Conservation (phyloP, 1,140 invertebrate genomes). For the Triops longicaudatus region DNA sequence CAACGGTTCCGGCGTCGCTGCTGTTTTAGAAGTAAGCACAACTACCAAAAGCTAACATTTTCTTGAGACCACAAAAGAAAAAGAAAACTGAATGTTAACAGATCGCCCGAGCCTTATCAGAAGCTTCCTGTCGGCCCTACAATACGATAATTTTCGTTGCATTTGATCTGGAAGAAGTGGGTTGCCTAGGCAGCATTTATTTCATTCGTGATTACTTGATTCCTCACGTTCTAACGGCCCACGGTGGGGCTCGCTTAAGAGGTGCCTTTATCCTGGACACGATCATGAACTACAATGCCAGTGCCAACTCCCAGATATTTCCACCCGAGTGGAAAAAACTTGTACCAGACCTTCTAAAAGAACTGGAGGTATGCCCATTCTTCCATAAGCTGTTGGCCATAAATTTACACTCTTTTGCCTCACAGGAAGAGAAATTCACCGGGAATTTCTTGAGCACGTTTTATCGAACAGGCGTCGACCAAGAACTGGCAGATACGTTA, state of each 20-base stretch:
- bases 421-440: conserved; percentile 26
- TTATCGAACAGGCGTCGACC: conserved; percentile 27
- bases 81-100: background rate
- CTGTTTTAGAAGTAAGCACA: conserved; percentile 39
- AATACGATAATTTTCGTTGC: conserved; percentile 42
- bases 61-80: background rate
- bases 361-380: conserved; percentile 20
- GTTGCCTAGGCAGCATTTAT: conserved; percentile 38
- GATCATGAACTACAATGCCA: conserved; percentile 41
- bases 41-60: background rate
- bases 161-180: conserved; percentile 41
- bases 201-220: conserved; percentile 42
- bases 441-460: conserved; percentile 27
- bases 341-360: conserved; percentile 12
- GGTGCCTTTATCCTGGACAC: conserved; percentile 44
- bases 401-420: background rate
- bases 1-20: conserved; percentile 42
- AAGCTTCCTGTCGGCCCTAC: conserved; percentile 32
- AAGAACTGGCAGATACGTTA: conserved; percentile 20
- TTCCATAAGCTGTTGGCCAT: background rate
- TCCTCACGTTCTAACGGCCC: conserved; percentile 30
- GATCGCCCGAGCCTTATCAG: conserved; percentile 26
- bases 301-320: conserved; percentile 35
- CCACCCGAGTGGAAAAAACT: conserved; percentile 23
- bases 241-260: conserved; percentile 31